Evolutionary conservation across 2,888 invertebrate species (phyloP).

Genomic region (Cephus sareptanus): DNA sequence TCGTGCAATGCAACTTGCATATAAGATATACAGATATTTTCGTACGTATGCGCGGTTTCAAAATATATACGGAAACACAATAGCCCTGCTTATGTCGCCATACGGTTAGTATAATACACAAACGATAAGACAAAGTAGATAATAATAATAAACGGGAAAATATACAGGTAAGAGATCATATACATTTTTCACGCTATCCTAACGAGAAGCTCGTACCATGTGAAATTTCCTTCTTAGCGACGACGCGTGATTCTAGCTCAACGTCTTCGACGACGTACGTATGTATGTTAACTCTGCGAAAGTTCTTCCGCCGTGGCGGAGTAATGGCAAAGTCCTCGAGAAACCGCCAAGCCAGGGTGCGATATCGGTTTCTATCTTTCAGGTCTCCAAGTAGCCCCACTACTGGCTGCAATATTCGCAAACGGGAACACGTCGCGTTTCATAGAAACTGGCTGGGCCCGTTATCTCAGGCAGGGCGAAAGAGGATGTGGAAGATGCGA

Average conservation of each 20-base stretch:
- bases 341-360: background rate
- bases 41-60: too few species aligned
- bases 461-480: constrained; percentile 44
- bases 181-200: constrained; percentile 15
- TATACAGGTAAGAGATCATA: too few species aligned
- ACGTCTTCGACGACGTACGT: constrained; percentile 26
- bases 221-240: constrained; percentile 14
- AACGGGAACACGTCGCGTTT: constrained; percentile 35
- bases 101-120: too few species aligned
- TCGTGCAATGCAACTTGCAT: too few species aligned
- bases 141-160: too few species aligned
- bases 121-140: too few species aligned
- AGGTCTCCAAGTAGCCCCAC: constrained; percentile 19
- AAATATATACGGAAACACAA: too few species aligned
- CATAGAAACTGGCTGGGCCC: constrained; percentile 40
- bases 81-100: too few species aligned
- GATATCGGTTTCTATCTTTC: background rate
- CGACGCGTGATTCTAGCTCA: constrained; percentile 5
- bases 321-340: constrained; percentile 20
- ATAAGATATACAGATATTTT: too few species aligned
- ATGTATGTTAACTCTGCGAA: constrained; percentile 38
- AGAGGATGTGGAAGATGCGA: constrained; percentile 4
- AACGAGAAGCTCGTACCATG: constrained; percentile 16
- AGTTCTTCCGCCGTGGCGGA: constrained; percentile 27
- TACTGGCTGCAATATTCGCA: constrained; percentile 33